These are phyloP conservation scores for Rhyacophila evoluta DNA, from an alignment of 2,888 invertebrate genomes.

Conservation along the genomic window DNA sequence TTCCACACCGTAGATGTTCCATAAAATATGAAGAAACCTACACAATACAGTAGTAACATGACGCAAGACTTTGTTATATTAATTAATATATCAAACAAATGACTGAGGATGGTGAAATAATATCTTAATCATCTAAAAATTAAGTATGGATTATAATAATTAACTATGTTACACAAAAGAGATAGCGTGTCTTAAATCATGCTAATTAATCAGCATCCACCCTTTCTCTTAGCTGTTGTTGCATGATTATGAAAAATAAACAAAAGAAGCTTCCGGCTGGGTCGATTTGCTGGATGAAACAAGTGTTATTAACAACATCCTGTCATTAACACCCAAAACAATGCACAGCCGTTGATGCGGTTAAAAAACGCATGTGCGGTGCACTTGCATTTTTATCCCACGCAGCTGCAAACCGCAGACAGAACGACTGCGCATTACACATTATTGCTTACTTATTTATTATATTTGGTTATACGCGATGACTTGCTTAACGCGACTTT, in stretches of 20 bases:
- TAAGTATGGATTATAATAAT: no score
- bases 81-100: no score
- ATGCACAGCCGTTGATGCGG: neutral
- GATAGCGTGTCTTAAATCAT: neutral
- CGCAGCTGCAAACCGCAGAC: slow-evolving; percentile 4
- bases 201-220: slow-evolving; percentile 4
- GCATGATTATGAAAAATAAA: slow-evolving; percentile 2
- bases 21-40: no score
- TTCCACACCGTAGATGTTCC: no score
- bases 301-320: slow-evolving; percentile 13
- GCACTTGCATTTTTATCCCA: neutral
- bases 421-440: neutral
- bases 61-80: no score
- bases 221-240: neutral
- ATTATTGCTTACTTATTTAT: no score
- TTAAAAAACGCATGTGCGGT: neutral
- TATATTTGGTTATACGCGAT: neutral
- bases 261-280: slow-evolving; percentile 15
- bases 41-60: no score
- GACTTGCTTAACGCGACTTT: neutral
- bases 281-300: neutral
- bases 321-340: slow-evolving; percentile 25
- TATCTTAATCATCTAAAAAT: no score
- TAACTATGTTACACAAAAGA: neutral
- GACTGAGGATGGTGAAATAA: no score